Base-by-base conservation (phyloP, 2,113 vertebrate species). In the Amphiprion ocellaris region DNA sequence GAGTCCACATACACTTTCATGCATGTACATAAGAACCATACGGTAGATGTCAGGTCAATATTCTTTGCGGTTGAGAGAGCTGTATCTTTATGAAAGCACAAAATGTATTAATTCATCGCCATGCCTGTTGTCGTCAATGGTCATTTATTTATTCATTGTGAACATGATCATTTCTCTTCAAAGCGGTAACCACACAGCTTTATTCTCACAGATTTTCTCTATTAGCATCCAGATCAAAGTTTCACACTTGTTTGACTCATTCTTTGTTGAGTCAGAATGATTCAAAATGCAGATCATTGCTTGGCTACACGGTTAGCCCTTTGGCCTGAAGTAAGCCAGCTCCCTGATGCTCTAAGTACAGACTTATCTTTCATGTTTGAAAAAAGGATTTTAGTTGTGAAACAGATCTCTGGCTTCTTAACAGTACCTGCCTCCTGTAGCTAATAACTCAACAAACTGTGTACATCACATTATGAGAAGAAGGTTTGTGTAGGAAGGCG, bases 191-290 rank as follows among this genome's bases (percentile, higher is more conserved):
- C 30, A n/a, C 30, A n/a, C 46, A 64, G 11, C 9, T 1, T 5
- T 63, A 69, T 69, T 63, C 15, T 46, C 56, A 44, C 37, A 62
- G 7, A 26, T 52, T n/a, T 39, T 39, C 10, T 62, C 62, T 26
- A 26, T 19, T 79, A 15, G 24, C 28, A 59, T 58, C 53, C 3
- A 19, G 28, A n/a, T 73, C 17, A 64, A 52, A 64, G 67, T 81
- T 67, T 67, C 62, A 50, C 24, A 69, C 63, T 73, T 26, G 21
- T 82, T 73, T 73, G 58, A 69, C 63, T 80, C 71, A 76, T 28
- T 69, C 39, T 60, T 28, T 39, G 54, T 73, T 77, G 39, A 81
- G 33, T 84, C 65, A 58, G 60, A 81, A 52, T 80, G 58, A 82
- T 68, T 72, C 62, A 79, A 19, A 63, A 28, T 65, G 28, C n/a